Percentiles rank a stretch among this genome's conserved stretches.
Conservation (phyloP, 1,140 invertebrate species). For the Matsumurasca onukii region DNA sequence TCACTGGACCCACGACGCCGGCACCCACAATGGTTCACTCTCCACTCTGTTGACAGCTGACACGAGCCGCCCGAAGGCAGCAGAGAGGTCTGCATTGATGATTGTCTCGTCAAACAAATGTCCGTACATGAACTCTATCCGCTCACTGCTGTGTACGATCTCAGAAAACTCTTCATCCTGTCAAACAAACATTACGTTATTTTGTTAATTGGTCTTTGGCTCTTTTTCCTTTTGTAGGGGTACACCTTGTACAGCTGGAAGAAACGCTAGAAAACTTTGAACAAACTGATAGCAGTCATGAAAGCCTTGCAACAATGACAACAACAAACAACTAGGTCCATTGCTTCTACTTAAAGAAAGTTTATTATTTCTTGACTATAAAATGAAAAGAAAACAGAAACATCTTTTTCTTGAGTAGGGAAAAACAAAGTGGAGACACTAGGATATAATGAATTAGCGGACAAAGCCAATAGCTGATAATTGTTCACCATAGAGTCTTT, state of each 20-base stretch:
- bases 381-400: too few relatives aligned
- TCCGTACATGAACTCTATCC: conserved; percentile 92
- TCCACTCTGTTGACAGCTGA: conserved; percentile 82
- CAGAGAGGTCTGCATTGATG: conserved; percentile 85
- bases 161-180: conserved; percentile 93
- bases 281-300: too few relatives aligned
- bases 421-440: too few relatives aligned
- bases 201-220: too few relatives aligned
- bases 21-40: conserved; percentile 95
- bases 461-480: too few relatives aligned
- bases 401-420: too few relatives aligned
- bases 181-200: conserved; percentile 43
- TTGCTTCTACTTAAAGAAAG: too few relatives aligned
- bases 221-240: not conserved
- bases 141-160: conserved; percentile 81
- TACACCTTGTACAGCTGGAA: not conserved
- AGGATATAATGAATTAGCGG: too few relatives aligned
- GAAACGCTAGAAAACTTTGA: not conserved
- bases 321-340: too few relatives aligned
- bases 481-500: too few relatives aligned
- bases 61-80: conserved; percentile 85
- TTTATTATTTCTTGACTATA: too few relatives aligned
- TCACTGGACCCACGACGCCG: conserved; percentile 88
- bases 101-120: conserved; percentile 95
- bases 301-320: too few relatives aligned